Base-by-base conservation (phyloP, 2,797 vertebrate genomes). In the Mycteria americana region DNA sequence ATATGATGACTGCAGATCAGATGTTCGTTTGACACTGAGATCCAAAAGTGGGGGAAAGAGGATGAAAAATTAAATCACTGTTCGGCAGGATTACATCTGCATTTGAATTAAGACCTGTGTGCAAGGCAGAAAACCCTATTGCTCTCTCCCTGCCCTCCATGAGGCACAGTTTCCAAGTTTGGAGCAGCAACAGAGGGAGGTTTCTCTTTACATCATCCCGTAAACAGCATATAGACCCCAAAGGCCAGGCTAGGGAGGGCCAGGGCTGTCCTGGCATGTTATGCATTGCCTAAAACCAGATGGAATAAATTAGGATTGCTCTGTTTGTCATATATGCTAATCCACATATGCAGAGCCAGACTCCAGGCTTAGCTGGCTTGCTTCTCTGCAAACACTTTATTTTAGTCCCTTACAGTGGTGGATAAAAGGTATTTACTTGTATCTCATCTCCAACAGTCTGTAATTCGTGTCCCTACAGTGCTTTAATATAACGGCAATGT, bases 291-390 rank as follows among this genome's bases (percentile, higher is more conserved):
- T 95, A 85, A 95, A 13, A 80, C 65, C 89, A 92, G 82, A 87
- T 91, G 95, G 84, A 97, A 89, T 65, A 92, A 77, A 93, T 96
- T 93, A 93, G 27, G 43, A 78, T 91, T 84, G 69, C 54, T 93
- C 76, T 84, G 62, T 79, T 91, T 91, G 72, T 92, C 1, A 0
- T 88, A 86, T 87, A 88, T 68, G 57, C 72, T 95, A 89, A 94
- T 85, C 57, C 67, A 70, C 64, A 50, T 51, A 82, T 46, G 50
- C 79, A 95, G 65, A 82, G 68, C 70, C 43, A 89, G 69, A 79
- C 54, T 80, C 35, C 25, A 80, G 79, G 43, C 25, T 92, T 94
- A 78, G 87, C 64, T 68, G 70, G 31, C n/a, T 84, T 87, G 53
- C 64, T 74, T 93, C 62, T 80, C 91, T 85, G 59, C 60, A 84